A percentile compares a stretch with the other conserved stretches of the same genome.
Evolutionary conservation across 2,797 vertebrate species (phyloP).

Genomic region (Cryptoprocta ferox): DNA sequence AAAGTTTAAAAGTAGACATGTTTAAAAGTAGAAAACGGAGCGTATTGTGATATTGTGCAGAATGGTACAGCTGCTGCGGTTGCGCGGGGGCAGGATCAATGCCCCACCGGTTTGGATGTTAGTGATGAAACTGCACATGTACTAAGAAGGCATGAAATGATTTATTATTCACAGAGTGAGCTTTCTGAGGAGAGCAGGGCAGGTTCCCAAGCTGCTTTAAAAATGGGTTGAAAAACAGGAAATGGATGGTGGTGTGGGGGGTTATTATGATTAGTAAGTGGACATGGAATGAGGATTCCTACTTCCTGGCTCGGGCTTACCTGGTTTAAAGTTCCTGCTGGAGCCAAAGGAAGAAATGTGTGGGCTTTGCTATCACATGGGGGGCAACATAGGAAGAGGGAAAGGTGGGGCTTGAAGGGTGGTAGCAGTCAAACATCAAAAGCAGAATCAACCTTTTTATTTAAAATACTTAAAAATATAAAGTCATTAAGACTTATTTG

Average conservation of each 20-base stretch:
- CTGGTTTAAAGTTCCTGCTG: background rate
- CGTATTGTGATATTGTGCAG: background rate
- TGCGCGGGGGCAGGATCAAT: background rate
- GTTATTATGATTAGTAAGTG: background rate
- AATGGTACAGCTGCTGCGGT: fast-evolving
- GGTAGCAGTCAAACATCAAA: background rate
- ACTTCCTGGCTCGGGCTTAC: too few relatives aligned
- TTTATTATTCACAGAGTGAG: background rate
- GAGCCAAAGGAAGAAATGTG: background rate
- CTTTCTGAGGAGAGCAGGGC: background rate
- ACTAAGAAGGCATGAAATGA: background rate
- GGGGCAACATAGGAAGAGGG: background rate
- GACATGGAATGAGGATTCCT: background rate
- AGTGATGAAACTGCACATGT: too few relatives aligned
- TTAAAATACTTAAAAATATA: background rate
- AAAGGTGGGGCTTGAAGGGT: background rate
- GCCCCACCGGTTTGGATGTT: background rate
- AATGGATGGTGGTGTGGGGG: background rate
- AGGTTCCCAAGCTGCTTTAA: background rate
- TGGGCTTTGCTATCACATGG: background rate
- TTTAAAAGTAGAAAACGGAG: background rate
- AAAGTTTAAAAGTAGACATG: background rate
- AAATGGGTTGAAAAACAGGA: background rate
- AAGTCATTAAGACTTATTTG: background rate
- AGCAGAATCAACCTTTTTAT: background rate